Evolutionary conservation across 2,888 invertebrate genomes (phyloP).

Genomic region (Agriopis leucophaearia): DNA sequence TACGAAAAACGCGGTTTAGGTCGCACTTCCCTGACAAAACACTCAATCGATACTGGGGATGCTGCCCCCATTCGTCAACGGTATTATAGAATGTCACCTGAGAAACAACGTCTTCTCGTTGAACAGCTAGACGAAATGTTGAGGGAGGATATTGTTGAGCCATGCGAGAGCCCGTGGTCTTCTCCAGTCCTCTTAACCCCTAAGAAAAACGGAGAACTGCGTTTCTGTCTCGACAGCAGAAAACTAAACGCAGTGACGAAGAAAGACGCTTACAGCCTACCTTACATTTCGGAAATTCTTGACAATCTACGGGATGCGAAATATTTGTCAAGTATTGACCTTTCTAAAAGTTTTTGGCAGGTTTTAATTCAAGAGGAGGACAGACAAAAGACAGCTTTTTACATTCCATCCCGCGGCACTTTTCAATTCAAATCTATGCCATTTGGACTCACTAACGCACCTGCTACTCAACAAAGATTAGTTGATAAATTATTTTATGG

Average conservation of each 20-base stretch:
- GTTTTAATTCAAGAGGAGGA: conserved; percentile 36
- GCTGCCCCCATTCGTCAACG: conserved; percentile 47
- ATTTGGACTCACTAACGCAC: background rate
- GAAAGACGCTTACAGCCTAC: conserved; percentile 39
- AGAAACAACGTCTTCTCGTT: conserved; percentile 40
- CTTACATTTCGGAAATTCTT: conserved; percentile 49
- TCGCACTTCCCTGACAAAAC: conserved; percentile 40
- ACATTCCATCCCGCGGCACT: conserved; percentile 37
- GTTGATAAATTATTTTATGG: too few relatives aligned
- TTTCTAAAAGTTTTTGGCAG: conserved; percentile 46
- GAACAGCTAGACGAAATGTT: conserved; percentile 7
- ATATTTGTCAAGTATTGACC: conserved; percentile 44
- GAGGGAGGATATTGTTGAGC: too few relatives aligned
- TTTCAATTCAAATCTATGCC: background rate
- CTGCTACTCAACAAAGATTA: background rate
- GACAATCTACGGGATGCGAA: conserved; percentile 49
- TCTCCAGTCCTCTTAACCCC: conserved; percentile 12
- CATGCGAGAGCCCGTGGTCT: conserved; percentile 40
- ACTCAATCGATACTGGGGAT: conserved; percentile 49
- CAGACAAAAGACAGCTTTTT: conserved; percentile 44
- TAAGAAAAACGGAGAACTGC: conserved; percentile 46
- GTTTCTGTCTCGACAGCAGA: conserved; percentile 49
- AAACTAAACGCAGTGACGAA: conserved; percentile 44
- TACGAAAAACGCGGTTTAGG: conserved; percentile 41
- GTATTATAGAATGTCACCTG: conserved; percentile 48